Conservation (phyloP, 2,888 invertebrate species). For the Chironomus riparius region DNA sequence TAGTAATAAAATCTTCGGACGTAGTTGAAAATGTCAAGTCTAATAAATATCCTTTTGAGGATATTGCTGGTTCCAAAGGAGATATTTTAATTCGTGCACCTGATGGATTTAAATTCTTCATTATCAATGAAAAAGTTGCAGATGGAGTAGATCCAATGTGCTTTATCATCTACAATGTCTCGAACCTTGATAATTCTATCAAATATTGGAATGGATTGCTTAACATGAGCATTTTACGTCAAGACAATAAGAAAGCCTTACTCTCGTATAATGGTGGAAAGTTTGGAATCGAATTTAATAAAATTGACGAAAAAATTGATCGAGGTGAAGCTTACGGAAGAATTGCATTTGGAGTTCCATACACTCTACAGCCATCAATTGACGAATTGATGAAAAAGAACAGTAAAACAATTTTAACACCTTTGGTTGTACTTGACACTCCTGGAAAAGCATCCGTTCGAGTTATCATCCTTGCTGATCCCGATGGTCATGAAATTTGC, state of each 20-base stretch:
- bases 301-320: conserved; percentile 39
- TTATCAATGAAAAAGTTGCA: conserved; percentile 64
- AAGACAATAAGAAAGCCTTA: conserved; percentile 51
- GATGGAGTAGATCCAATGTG: conserved; percentile 64
- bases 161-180: conserved; percentile 70
- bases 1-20: conserved; percentile 73
- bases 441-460: conserved; percentile 95
- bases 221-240: conserved; percentile 59
- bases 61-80: conserved; percentile 47
- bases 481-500: conserved; percentile 96
- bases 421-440: conserved; percentile 85
- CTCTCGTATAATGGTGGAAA: conserved; percentile 62
- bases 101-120: conserved; percentile 82
- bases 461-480: conserved; percentile 94
- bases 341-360: conserved; percentile 87
- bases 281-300: conserved; percentile 53
- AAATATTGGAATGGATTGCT: conserved; percentile 79
- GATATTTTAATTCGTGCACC: conserved; percentile 66
- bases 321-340: conserved; percentile 88
- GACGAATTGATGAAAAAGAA: conserved; percentile 62
- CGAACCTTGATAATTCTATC: conserved; percentile 63
- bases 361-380: conserved; percentile 63
- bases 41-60: conserved; percentile 61
- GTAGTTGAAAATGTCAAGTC: conserved; percentile 62
- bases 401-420: conserved; percentile 71